Conservation (phyloP, 2,113 vertebrate species). For the Malurus elegans region DNA sequence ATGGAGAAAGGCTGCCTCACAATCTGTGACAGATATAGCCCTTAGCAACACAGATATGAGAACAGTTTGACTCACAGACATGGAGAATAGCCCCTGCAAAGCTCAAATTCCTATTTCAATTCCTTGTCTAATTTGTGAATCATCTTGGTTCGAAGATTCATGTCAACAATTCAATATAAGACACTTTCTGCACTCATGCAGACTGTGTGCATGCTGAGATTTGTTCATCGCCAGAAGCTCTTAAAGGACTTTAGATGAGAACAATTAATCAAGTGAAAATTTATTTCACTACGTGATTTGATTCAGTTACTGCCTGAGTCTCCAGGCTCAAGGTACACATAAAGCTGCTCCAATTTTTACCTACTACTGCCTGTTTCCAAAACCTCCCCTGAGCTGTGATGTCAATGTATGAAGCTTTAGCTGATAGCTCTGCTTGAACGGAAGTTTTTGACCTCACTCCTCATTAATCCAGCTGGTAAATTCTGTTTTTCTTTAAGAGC, state of each 20-base stretch:
- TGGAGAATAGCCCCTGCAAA: not conserved
- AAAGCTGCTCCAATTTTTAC: not conserved
- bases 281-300: not conserved
- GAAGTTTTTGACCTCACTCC: not conserved
- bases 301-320: not conserved
- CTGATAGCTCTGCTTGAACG: not conserved
- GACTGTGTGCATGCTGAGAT: not conserved
- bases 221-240: not conserved
- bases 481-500: not conserved
- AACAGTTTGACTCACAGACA: not conserved
- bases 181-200: not conserved
- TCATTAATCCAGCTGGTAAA: not conserved
- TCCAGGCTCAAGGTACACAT: not conserved
- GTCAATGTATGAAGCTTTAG: not conserved
- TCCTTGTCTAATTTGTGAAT: not conserved
- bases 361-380: not conserved
- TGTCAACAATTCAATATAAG: not conserved
- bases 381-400: not conserved
- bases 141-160: not conserved
- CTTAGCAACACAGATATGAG: not conserved
- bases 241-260: not conserved
- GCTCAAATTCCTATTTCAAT: not conserved
- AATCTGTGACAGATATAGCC: not conserved
- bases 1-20: not conserved
- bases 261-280: slow-evolving; percentile 23